Conservation (phyloP, 2,113 vertebrate species). For the Cyanoderma ruficeps region DNA sequence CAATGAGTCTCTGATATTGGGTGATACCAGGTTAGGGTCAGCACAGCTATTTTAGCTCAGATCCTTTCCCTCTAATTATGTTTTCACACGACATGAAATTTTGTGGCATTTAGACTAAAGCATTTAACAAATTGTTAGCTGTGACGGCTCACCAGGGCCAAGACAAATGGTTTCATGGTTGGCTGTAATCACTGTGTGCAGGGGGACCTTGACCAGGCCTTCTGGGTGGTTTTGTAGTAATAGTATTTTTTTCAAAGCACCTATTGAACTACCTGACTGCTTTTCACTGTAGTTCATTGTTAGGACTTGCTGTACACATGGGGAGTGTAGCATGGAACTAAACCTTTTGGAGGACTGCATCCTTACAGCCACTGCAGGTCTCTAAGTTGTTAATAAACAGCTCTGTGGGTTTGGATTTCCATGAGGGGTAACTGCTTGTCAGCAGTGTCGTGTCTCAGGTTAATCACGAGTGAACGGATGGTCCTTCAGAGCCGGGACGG, state of each 20-base stretch:
- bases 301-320: not conserved
- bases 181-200: not conserved
- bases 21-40: not conserved
- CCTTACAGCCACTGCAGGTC: not conserved
- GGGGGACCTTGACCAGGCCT: not conserved
- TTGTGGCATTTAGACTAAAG: not conserved
- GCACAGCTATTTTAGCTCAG: not conserved
- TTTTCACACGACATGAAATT: not conserved
- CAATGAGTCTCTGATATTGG: not conserved
- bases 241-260: not conserved
- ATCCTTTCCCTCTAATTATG: not conserved
- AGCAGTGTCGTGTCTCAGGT: not conserved
- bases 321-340: not conserved
- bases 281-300: not conserved
- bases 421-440: not conserved
- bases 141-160: not conserved
- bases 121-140: not conserved
- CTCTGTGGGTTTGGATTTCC: not conserved
- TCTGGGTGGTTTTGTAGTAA: not conserved
- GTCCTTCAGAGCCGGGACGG: not conserved
- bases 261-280: not conserved
- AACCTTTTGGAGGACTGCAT: not conserved
- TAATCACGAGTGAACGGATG: not conserved
- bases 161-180: not conserved
- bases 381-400: not conserved